phyloP scores from a whole-genome alignment of 1,140 invertebrate species.

The Phocides pigmalion region DNA sequence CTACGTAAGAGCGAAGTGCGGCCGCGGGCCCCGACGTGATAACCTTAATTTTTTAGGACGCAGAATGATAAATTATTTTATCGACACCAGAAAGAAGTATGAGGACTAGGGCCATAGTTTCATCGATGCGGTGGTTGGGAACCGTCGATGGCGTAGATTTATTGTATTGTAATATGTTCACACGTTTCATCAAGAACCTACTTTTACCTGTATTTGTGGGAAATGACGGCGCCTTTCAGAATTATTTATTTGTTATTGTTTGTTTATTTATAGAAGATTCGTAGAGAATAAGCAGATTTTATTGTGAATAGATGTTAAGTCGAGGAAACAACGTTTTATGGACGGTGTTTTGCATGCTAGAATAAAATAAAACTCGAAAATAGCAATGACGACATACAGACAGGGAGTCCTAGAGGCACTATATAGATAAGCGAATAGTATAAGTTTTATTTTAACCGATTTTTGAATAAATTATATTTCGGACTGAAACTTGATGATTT shows the following conservation, averaged over 20 bases:
- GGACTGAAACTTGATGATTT: neutral
- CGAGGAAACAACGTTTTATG: neutral
- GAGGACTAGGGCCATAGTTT: neutral
- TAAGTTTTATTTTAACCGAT: neutral
- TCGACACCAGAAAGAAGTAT: conserved; percentile 1
- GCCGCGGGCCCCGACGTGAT: no score
- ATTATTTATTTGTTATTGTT: conserved; percentile 29
- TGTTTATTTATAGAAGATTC: conserved; percentile 12
- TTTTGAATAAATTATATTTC: neutral
- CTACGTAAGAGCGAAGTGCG: no score
- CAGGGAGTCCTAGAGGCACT: no score
- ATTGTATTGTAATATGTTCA: conserved; percentile 24
- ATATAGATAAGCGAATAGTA: no score
- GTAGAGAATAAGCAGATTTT: conserved; percentile 10
- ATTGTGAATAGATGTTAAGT: conserved; percentile 8
- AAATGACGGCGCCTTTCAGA: neutral
- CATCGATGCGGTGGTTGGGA: neutral
- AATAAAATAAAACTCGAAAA: neutral
- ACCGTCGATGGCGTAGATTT: conserved; percentile 8
- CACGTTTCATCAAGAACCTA: conserved; percentile 11
- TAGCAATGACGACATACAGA: no score
- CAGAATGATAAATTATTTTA: conserved; percentile 13
- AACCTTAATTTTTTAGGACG: conserved; percentile 18
- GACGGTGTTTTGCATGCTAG: neutral
- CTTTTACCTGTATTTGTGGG: conserved; percentile 7